These are phyloP conservation scores for Drosophila sucinea DNA, from an alignment of 1,140 invertebrate genomes.

Conservation along the genomic window DNA sequence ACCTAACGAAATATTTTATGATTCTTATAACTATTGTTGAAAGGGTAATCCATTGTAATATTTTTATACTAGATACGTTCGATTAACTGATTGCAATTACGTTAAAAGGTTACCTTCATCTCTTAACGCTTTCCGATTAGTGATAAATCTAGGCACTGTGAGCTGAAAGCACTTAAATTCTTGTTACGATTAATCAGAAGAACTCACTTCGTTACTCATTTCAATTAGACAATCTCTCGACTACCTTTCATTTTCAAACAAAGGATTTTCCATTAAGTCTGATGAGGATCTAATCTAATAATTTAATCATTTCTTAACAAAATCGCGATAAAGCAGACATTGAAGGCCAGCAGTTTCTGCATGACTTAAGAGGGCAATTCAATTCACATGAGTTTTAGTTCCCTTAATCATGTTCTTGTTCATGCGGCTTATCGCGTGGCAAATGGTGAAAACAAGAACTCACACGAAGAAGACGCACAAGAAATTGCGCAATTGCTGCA, in stretches of 20 bases:
- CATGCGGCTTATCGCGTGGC: conserved; percentile 43
- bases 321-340: conserved; percentile 44
- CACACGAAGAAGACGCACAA: conserved; percentile 55
- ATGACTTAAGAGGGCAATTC: conserved; percentile 7
- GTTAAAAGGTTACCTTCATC: no score
- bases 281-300: neutral
- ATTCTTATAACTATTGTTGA: no score
- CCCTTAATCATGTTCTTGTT: conserved; percentile 26
- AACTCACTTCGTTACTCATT: neutral
- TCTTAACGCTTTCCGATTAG: no score
- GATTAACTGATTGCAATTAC: no score
- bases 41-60: no score
- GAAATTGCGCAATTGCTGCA: conserved; percentile 62
- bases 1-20: no score
- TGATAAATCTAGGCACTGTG: no score
- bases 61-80: no score
- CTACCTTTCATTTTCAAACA: neutral
- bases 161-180: no score
- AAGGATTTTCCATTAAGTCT: conserved; percentile 1
- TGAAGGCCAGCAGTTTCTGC: neutral
- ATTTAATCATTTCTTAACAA: conserved; percentile 13
- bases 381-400: conserved; percentile 6
- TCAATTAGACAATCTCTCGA: neutral
- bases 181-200: neutral
- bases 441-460: conserved; percentile 46